phyloP scores from a whole-genome alignment of 2,113 vertebrate genomes.

The Felis chaus region DNA sequence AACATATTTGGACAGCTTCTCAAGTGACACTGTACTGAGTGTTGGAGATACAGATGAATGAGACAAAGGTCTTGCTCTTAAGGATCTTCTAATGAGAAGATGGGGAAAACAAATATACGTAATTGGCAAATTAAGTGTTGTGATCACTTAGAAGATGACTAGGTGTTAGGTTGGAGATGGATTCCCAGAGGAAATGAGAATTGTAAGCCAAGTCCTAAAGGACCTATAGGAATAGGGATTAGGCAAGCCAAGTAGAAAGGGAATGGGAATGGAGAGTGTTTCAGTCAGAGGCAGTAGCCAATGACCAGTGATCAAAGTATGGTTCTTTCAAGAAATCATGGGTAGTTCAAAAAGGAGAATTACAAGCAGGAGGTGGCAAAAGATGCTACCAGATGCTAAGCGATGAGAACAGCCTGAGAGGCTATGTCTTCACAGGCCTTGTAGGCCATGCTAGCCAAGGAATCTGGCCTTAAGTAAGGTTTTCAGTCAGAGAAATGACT shows the following conservation, averaged over 20 bases:
- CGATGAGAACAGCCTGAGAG: background rate
- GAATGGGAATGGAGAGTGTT: background rate
- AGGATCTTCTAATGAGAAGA: background rate
- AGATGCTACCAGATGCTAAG: background rate
- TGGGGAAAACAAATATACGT: background rate
- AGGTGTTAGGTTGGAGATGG: background rate
- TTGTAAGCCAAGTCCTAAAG: background rate
- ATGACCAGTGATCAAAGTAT: background rate
- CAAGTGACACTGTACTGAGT: background rate
- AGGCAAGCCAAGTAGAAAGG: background rate
- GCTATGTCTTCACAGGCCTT: background rate
- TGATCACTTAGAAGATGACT: background rate
- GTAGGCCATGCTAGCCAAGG: background rate
- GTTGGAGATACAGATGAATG: background rate
- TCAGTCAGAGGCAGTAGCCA: background rate
- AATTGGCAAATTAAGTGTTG: background rate
- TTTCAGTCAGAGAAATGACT: constrained; percentile 20
- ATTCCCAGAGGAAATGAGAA: background rate
- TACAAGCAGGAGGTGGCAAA: background rate
- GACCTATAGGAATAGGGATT: background rate
- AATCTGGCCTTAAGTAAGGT: background rate
- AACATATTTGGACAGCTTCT: background rate
- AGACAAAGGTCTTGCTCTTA: background rate
- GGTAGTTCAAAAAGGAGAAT: background rate
- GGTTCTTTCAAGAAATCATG: background rate